Percentiles rank a stretch among this genome's conserved stretches.
phyloP scores from a whole-genome alignment of 2,888 invertebrate genomes.

The Amaurobius ferox region DNA sequence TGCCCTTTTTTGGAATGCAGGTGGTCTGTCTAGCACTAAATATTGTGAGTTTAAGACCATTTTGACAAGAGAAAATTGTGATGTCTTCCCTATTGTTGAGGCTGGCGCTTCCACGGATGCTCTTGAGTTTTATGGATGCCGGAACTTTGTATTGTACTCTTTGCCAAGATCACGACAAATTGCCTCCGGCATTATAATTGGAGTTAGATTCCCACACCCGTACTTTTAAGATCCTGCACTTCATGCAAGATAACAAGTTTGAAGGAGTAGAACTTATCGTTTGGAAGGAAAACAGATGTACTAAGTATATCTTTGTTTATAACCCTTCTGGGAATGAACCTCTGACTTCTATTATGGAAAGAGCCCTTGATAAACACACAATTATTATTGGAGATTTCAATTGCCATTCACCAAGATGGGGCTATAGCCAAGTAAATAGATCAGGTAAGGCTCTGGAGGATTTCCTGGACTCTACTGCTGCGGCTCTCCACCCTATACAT shows the following conservation, averaged over 20 bases:
- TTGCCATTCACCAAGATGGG: slow-evolving; percentile 8
- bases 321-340: slow-evolving; percentile 10
- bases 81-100: neutral
- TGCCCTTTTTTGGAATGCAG: slow-evolving; percentile 21
- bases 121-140: neutral
- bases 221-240: neutral
- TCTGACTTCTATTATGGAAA: neutral
- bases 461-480: slow-evolving; percentile 13
- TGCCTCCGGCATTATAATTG: too few relatives aligned
- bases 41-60: neutral
- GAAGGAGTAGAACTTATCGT: neutral
- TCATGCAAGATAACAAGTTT: neutral
- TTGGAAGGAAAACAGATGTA: neutral
- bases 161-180: slow-evolving; percentile 4
- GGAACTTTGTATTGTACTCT: neutral
- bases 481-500: neutral
- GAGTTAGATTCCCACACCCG: neutral
- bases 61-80: neutral
- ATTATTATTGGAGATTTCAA: slow-evolving; percentile 1
- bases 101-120: neutral
- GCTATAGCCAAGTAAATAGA: neutral
- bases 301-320: slow-evolving; percentile 10
- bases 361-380: neutral
- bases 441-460: slow-evolving; percentile 1
- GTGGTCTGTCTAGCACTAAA: neutral